Percentiles rank a stretch among this genome's conserved stretches.
phyloP scores from a whole-genome alignment of 1,140 invertebrate species.

The Berghia stephanieae region DNA sequence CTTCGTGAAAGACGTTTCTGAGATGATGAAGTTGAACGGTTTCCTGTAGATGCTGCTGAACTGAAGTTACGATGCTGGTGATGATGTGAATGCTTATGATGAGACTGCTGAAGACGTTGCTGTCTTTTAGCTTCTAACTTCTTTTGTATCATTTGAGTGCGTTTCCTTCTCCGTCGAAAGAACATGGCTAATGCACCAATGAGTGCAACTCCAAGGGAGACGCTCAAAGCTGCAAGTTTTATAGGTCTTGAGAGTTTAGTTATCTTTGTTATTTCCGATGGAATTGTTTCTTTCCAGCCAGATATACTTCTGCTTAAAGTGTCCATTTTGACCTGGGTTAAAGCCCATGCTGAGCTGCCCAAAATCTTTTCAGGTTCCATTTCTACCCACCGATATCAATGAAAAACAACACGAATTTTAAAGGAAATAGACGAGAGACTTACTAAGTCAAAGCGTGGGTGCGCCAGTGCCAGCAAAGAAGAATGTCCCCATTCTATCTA shows the following conservation, averaged over 20 bases:
- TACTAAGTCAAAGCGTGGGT: no score
- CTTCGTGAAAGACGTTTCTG: conserved; percentile 3
- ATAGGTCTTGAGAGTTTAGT: conserved; percentile 38
- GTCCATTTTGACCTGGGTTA: no score
- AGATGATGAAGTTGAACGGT: neutral
- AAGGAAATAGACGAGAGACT: no score
- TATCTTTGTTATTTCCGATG: conserved; percentile 24
- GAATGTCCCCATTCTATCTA: no score
- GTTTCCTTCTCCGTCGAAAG: conserved; percentile 34
- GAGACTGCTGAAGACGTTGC: conserved; percentile 19
- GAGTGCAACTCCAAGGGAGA: conserved; percentile 55
- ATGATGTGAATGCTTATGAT: conserved; percentile 17
- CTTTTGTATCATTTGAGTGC: conserved; percentile 34
- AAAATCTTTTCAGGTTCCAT: no score
- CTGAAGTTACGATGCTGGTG: conserved; percentile 8
- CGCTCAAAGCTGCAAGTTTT: conserved; percentile 51
- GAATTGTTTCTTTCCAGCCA: conserved; percentile 27
- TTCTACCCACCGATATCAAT: no score
- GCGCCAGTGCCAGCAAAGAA: no score
- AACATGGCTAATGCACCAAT: conserved; percentile 55
- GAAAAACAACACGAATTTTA: no score
- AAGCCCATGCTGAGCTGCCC: no score
- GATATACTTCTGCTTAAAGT: conserved; percentile 32
- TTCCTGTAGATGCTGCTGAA: neutral
- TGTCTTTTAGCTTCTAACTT: conserved; percentile 39